These are phyloP conservation scores for Sinonovacula constricta DNA, from an alignment of 1,140 invertebrate genomes.

Conservation along the genomic window DNA sequence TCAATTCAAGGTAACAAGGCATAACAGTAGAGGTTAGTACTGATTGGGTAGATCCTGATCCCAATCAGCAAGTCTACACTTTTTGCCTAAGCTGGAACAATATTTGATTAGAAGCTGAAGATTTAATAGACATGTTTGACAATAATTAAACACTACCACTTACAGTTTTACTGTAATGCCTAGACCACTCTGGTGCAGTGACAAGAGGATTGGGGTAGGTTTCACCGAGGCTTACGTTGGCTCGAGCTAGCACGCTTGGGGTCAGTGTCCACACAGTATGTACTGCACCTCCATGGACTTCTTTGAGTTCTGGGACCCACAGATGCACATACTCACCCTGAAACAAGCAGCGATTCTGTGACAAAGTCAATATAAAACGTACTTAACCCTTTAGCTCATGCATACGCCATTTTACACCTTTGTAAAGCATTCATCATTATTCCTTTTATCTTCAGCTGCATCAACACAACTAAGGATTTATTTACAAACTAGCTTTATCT, in stretches of 20 bases:
- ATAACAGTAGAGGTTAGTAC: background rate
- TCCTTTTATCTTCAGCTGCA: too few species aligned
- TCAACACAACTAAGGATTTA: too few species aligned
- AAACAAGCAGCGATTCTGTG: too few species aligned
- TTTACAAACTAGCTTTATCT: too few species aligned
- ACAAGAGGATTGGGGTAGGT: slow-evolving; percentile 69
- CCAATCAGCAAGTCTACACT: too few species aligned
- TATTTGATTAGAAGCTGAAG: too few species aligned
- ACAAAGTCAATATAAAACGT: too few species aligned
- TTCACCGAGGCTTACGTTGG: slow-evolving; percentile 62
- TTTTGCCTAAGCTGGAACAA: background rate
- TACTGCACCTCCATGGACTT: slow-evolving; percentile 63
- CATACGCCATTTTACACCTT: too few species aligned
- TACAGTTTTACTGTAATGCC: slow-evolving; percentile 58
- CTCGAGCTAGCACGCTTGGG: slow-evolving; percentile 51
- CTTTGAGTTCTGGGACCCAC: slow-evolving; percentile 70
- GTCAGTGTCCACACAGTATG: slow-evolving; percentile 70
- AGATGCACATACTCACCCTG: slow-evolving; percentile 71
- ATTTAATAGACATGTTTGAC: background rate
- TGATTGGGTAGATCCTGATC: background rate
- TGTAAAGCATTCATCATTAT: too few species aligned
- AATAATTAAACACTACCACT: slow-evolving; percentile 29
- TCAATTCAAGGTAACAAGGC: background rate
- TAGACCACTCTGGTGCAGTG: slow-evolving; percentile 69
- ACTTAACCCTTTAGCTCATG: too few species aligned